These are phyloP conservation scores for Megalops atlanticus DNA, from an alignment of 2,113 vertebrate species.

Conservation along the genomic window DNA sequence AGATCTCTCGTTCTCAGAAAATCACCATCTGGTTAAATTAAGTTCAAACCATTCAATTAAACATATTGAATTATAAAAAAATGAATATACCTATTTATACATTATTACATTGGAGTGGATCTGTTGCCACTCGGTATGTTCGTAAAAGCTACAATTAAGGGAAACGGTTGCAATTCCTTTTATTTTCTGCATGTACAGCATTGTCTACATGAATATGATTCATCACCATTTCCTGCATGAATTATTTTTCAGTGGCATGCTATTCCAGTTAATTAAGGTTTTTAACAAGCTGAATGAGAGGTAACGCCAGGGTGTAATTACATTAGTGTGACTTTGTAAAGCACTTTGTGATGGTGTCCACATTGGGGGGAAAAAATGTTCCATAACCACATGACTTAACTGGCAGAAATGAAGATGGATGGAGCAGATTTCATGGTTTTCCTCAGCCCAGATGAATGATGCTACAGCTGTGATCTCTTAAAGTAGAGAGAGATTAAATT, in stretches of 20 bases:
- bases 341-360: slow-evolving; percentile 63
- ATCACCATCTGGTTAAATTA: background rate
- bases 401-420: slow-evolving; percentile 69
- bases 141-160: background rate
- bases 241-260: slow-evolving; percentile 1
- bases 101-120: background rate
- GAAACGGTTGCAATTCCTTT: background rate
- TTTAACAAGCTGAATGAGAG: slow-evolving; percentile 59
- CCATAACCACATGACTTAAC: slow-evolving; percentile 56
- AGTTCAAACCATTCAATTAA: background rate
- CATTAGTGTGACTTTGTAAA: slow-evolving; percentile 69
- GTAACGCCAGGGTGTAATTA: slow-evolving; percentile 59
- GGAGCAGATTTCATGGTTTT: slow-evolving; percentile 44
- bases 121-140: background rate
- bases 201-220: background rate
- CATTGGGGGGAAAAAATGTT: slow-evolving; percentile 61
- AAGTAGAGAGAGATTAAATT: slow-evolving; percentile 43
- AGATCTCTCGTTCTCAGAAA: background rate
- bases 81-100: background rate
- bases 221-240: background rate
- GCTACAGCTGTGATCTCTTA: slow-evolving; percentile 40
- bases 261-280: slow-evolving; percentile 63
- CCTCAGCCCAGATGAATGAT: slow-evolving; percentile 45
- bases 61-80: background rate
- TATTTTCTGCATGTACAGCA: too few species aligned